phyloP scores from a whole-genome alignment of 2,113 vertebrate species.

The Gymnarchus niloticus region DNA sequence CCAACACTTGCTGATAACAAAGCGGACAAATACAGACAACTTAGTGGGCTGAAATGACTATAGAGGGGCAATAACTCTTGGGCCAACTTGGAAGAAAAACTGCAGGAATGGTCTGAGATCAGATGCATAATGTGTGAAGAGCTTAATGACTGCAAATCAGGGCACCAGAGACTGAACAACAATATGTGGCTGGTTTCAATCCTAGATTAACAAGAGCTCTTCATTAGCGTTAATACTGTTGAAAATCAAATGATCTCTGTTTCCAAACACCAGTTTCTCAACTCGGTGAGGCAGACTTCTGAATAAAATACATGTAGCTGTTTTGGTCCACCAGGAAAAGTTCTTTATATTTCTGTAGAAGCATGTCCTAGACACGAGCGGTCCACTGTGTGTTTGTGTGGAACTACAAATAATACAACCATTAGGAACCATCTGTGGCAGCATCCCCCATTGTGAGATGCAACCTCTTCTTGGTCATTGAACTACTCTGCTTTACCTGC shows the following conservation, averaged over 20 bases:
- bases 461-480: background rate
- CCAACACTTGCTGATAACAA: constrained; percentile 5
- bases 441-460: no score
- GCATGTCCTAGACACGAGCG: background rate
- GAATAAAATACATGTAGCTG: background rate
- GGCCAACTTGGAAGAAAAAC: constrained; percentile 43
- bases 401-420: background rate
- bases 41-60: constrained; percentile 35
- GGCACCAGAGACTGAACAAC: constrained; percentile 19
- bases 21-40: constrained; percentile 30
- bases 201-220: constrained; percentile 28
- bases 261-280: background rate
- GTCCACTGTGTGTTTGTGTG: background rate
- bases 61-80: constrained; percentile 45
- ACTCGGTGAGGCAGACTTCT: background rate
- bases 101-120: constrained; percentile 36
- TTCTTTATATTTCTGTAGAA: no score
- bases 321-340: background rate
- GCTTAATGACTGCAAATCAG: constrained; percentile 43
- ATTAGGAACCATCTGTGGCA: background rate
- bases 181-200: background rate
- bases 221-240: background rate
- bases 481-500: background rate
- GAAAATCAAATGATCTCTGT: background rate
- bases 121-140: constrained; percentile 57